Percentiles rank a stretch among this genome's conserved stretches.
Conservation (phyloP, 2,797 vertebrate species). For the Mionectes olivaceus region DNA sequence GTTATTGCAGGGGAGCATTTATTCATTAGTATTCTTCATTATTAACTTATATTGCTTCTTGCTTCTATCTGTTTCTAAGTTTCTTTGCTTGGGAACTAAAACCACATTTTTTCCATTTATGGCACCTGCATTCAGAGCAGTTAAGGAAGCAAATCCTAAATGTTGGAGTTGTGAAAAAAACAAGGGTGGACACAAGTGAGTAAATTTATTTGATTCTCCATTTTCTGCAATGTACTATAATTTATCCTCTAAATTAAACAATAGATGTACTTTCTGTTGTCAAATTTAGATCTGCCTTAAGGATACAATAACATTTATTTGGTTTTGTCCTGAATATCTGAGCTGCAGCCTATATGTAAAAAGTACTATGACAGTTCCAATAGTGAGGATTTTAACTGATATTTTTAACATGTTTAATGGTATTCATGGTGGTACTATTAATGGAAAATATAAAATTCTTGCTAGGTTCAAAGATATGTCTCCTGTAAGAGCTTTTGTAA, state of each 20-base stretch:
- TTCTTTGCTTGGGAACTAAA: not conserved
- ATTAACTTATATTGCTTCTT: not conserved
- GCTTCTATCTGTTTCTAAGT: not conserved
- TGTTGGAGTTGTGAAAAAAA: not conserved
- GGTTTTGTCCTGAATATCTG: not conserved
- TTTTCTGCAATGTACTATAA: not conserved
- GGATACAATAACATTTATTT: not conserved
- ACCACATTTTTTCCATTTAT: not conserved
- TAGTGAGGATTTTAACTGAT: not conserved
- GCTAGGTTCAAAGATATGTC: not conserved
- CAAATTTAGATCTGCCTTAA: not conserved
- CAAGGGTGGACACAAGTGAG: not conserved
- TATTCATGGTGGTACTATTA: not conserved
- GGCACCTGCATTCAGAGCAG: not conserved
- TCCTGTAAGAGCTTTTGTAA: not conserved
- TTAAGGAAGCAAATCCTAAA: not conserved
- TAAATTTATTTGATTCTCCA: not conserved
- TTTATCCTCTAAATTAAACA: not conserved
- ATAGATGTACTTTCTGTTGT: not conserved
- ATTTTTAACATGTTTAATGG: not conserved
- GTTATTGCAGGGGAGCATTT: not conserved
- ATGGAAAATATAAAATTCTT: not conserved
- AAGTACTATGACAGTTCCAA: not conserved
- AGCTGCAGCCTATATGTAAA: not conserved
- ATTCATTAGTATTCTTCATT: not conserved